These are phyloP conservation scores for Pecten maximus DNA, from an alignment of 2,888 invertebrate genomes.

Conservation along the genomic window DNA sequence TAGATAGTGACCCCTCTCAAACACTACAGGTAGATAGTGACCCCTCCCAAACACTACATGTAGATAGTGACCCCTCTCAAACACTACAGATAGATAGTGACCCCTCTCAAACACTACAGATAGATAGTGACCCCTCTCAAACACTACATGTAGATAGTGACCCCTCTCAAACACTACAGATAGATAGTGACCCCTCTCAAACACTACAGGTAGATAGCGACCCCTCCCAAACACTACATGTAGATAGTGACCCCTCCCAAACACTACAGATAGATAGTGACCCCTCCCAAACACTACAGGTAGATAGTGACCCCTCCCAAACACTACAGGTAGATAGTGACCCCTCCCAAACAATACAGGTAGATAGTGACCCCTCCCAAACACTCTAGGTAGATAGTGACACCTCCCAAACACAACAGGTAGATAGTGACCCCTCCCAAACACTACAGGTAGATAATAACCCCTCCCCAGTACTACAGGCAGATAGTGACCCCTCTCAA, in stretches of 20 bases:
- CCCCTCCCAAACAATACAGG: too few relatives aligned
- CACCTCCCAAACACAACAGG: not conserved
- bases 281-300: not conserved
- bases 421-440: not conserved
- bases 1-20: too few relatives aligned
- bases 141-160: too few relatives aligned
- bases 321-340: too few relatives aligned
- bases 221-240: not conserved
- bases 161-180: not conserved
- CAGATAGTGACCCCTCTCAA: too few relatives aligned
- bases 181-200: too few relatives aligned
- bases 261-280: not conserved
- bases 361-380: not conserved
- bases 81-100: too few relatives aligned
- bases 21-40: too few relatives aligned
- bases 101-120: not conserved
- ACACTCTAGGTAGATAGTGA: too few relatives aligned
- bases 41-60: not conserved
- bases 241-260: too few relatives aligned
- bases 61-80: not conserved
- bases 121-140: not conserved
- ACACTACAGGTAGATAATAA: too few relatives aligned
- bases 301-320: too few relatives aligned
- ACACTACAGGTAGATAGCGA: not conserved
- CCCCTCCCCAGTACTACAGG: not conserved